Conservation (phyloP, 2,797 vertebrate species). For the Nyctalus aviator region DNA sequence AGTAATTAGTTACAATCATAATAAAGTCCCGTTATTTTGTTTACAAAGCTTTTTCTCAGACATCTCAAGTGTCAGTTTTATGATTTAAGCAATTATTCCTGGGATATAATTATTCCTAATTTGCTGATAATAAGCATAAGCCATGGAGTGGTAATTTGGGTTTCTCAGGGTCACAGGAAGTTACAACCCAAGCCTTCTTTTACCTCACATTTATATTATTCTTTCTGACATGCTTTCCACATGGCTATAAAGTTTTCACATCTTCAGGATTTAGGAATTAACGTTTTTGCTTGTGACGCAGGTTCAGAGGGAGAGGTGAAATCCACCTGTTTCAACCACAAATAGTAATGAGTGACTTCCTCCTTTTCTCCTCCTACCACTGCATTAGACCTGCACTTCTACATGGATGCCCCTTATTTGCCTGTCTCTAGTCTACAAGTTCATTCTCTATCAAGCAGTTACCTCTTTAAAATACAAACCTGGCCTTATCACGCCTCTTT, state of each 20-base stretch:
- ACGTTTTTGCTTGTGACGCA: not conserved
- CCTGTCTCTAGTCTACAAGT: not conserved
- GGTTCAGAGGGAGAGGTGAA: not conserved
- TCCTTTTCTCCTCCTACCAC: not conserved
- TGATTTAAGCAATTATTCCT: slow-evolving; percentile 8
- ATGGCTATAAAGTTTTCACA: not conserved
- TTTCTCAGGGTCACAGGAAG: not conserved
- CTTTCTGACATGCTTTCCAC: not conserved
- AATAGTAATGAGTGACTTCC: not conserved
- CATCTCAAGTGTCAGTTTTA: not conserved
- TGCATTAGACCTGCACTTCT: not conserved
- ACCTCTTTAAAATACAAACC: not conserved
- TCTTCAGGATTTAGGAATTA: slow-evolving; percentile 14
- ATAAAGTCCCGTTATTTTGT: not conserved
- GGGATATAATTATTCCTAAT: not conserved
- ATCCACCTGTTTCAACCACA: not conserved
- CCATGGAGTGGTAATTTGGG: not conserved
- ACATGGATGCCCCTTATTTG: not conserved
- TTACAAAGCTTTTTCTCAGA: slow-evolving; percentile 15
- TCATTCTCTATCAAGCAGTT: slow-evolving; percentile 6
- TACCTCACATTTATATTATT: not conserved
- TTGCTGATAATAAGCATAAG: slow-evolving; percentile 5
- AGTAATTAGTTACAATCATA: not conserved
- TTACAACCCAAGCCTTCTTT: not conserved
- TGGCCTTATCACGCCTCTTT: not conserved